Evolutionary conservation across 2,797 vertebrate genomes (phyloP).

Genomic region (Malurus leucopterus): DNA sequence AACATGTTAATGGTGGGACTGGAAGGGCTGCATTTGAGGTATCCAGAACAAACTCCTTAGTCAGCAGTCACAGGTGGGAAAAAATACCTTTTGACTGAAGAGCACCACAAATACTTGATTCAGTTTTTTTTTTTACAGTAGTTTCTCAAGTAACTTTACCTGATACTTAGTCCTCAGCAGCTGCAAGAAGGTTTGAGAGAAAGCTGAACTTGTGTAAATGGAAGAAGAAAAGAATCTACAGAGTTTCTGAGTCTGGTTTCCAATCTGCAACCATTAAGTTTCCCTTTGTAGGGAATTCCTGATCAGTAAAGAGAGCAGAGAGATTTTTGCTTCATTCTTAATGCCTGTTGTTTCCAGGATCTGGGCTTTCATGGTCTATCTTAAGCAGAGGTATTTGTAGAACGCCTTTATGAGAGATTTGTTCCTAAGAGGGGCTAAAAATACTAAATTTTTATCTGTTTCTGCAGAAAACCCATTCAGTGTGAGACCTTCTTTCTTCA

Average conservation of each 20-base stretch:
- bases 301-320: neutral
- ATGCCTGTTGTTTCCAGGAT: neutral
- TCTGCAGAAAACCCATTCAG: neutral
- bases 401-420: neutral
- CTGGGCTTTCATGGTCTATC: neutral
- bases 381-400: neutral
- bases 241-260: neutral
- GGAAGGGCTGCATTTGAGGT: neutral
- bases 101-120: neutral
- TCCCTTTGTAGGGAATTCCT: neutral
- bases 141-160: neutral
- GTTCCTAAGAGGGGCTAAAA: neutral
- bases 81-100: conserved; percentile 22
- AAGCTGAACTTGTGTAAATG: neutral
- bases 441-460: neutral
- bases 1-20: conserved; percentile 22
- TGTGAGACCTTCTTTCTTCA: neutral
- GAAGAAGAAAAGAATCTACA: neutral
- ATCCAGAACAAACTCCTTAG: conserved; percentile 19
- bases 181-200: neutral
- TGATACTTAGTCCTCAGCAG: neutral
- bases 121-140: neutral
- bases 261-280: neutral
- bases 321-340: neutral
- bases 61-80: conserved; percentile 17